A percentile compares a stretch with the other conserved stretches of the same genome.
These are phyloP conservation scores for Coremacera marginata DNA, from an alignment of 2,888 invertebrate species.

Conservation along the genomic window DNA sequence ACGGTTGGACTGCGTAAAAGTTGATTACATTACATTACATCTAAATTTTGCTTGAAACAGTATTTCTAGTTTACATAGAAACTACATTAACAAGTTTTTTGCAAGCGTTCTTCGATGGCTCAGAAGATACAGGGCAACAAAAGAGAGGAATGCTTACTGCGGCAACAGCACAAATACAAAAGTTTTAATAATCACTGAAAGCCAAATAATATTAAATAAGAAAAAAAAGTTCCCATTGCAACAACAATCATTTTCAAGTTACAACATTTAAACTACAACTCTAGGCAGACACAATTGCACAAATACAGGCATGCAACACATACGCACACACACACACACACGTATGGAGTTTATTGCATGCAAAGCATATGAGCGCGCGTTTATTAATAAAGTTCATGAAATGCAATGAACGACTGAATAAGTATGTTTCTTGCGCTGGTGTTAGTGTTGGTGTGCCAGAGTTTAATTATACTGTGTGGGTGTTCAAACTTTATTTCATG, in stretches of 20 bases:
- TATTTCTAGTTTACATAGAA: not conserved
- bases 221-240: not conserved
- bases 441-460: conserved; percentile 13
- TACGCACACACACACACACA: not conserved
- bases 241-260: not conserved
- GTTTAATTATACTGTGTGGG: not conserved
- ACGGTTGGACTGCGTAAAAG: no score
- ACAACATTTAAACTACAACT: not conserved
- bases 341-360: not conserved
- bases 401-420: conserved; percentile 52
- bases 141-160: not conserved
- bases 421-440: conserved; percentile 2
- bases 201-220: not conserved
- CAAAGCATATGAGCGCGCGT: conserved; percentile 48
- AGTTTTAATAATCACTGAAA: not conserved
- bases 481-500: not conserved
- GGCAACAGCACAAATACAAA: conserved; percentile 1
- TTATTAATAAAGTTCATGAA: conserved; percentile 65
- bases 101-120: not conserved
- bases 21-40: no score
- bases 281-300: conserved; percentile 14
- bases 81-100: not conserved
- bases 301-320: not conserved
- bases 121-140: not conserved
- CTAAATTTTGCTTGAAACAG: not conserved